phyloP scores from a whole-genome alignment of 2,888 invertebrate genomes.

The Noctua fimbriata region DNA sequence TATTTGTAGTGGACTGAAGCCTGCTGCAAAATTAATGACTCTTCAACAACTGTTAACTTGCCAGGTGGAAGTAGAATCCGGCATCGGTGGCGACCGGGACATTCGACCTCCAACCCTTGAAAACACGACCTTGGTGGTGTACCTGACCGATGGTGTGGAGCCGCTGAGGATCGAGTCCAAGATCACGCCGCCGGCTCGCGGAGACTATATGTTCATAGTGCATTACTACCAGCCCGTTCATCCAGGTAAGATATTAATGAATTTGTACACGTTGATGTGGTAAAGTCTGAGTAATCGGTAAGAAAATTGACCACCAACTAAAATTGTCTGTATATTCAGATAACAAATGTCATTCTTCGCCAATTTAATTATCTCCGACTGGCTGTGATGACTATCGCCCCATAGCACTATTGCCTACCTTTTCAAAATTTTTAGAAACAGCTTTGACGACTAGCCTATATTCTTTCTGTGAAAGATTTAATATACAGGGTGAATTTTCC shows the following conservation, averaged over 20 bases:
- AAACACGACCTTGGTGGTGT: constrained; percentile 93
- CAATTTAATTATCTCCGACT: too few species aligned
- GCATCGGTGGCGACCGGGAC: constrained; percentile 90
- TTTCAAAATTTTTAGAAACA: too few species aligned
- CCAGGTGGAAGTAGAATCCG: constrained; percentile 93
- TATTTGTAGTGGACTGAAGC: not conserved
- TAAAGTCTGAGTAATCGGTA: not conserved
- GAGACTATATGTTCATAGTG: constrained; percentile 96
- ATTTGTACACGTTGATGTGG: not conserved
- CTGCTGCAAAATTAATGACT: not conserved
- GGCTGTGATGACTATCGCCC: too few species aligned
- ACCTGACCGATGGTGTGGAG: constrained; percentile 91
- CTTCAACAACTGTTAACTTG: not conserved
- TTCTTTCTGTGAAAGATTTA: too few species aligned
- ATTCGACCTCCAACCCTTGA: constrained; percentile 92
- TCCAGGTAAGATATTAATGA: constrained; percentile 89
- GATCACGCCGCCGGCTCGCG: constrained; percentile 92
- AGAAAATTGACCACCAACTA: not conserved
- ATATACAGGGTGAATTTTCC: too few species aligned
- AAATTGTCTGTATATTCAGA: too few species aligned
- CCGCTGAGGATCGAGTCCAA: constrained; percentile 94
- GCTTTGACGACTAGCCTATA: too few species aligned
- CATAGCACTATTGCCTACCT: too few species aligned
- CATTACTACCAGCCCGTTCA: constrained; percentile 98
- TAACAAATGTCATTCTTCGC: too few species aligned